Base-by-base conservation (phyloP, 2,888 invertebrate genomes). In the Venusia cambrica region DNA sequence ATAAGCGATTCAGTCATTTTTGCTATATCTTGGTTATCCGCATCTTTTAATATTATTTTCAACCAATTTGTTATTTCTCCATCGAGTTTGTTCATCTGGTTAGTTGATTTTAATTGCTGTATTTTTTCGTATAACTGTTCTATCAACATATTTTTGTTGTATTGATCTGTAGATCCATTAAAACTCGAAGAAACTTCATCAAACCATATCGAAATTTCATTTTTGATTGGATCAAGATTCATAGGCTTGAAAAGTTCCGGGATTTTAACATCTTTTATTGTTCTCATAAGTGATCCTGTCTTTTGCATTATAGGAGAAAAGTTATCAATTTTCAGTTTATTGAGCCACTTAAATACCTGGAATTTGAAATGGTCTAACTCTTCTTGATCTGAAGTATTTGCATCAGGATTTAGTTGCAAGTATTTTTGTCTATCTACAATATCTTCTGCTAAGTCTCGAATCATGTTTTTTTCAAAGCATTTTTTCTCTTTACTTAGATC, bases 351-450 rank as follows among this genome's bases (percentile, higher is more conserved):
- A 28, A 60, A 71, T 0, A 73, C 39, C 48, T 71, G 67, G 41
- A 67, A 71, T 32, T 68, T 70, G n/a, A 73, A 46, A 51, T 70
- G 57, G 42, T 73, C 69, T 0, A 67, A 18, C 43, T 72, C 73
- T 10, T 64, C 66, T 20, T 49, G 41, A 2, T 50, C 35, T 0
- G 61, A 50, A 1, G 40, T 31, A 41, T 55, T 57, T 1, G 48
- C 41, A 3, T 48, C 48, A 5, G 63, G 58, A 22, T 70, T 61
- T 3, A 62, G 11, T 39, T 67, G 61, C 18, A 72, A 50, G 46
- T 75, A 75, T 20, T 63, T 73, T 3, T 60, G 57, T 28, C 71
- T 58, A 16, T 74, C 68, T 14, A 62, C 11, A 3, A 73, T 60
- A 27, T 74, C 72, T 1, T 15, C 39, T 5, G 59, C 57, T 34